phyloP scores from a whole-genome alignment of 2,797 vertebrate species.

The Philypnodon macrostomus region DNA sequence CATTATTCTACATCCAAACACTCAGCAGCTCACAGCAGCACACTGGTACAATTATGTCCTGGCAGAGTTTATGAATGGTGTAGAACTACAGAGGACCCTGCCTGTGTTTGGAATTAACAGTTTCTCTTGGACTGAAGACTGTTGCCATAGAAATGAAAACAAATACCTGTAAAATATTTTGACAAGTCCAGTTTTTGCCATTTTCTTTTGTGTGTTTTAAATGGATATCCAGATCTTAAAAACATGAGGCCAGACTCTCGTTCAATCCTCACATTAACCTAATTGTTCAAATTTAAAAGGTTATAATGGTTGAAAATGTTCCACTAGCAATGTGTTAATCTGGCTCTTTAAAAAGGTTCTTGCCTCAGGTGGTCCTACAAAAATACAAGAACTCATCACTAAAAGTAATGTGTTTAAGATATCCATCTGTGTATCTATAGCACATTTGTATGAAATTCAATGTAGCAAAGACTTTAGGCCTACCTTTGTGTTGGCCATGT shows the following conservation, averaged over 20 bases:
- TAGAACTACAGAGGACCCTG: slow-evolving; percentile 18
- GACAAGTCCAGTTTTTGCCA: not conserved
- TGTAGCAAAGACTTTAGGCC: too few relatives aligned
- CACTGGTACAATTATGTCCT: slow-evolving; percentile 50
- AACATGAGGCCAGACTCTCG: too few relatives aligned
- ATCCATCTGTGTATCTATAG: too few relatives aligned
- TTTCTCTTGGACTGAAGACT: not conserved
- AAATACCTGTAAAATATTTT: not conserved
- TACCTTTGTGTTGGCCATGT: slow-evolving; percentile 99
- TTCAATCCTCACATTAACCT: not conserved
- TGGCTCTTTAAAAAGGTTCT: not conserved
- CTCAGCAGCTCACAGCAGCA: slow-evolving; percentile 33
- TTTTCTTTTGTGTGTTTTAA: too few relatives aligned
- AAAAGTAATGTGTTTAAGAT: too few relatives aligned
- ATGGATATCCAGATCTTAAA: too few relatives aligned
- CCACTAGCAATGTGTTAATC: too few relatives aligned
- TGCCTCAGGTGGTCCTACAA: too few relatives aligned
- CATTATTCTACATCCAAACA: slow-evolving; percentile 42
- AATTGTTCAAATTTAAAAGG: slow-evolving; percentile 1
- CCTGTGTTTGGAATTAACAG: slow-evolving; percentile 22
- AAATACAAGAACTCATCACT: too few relatives aligned
- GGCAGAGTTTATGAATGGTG: slow-evolving; percentile 19
- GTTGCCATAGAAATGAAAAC: slow-evolving; percentile 20
- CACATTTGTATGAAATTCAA: too few relatives aligned
- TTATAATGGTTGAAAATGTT: too few relatives aligned